These are phyloP conservation scores for Stenoptilia bipunctidactyla DNA, from an alignment of 2,888 invertebrate genomes.

Conservation along the genomic window DNA sequence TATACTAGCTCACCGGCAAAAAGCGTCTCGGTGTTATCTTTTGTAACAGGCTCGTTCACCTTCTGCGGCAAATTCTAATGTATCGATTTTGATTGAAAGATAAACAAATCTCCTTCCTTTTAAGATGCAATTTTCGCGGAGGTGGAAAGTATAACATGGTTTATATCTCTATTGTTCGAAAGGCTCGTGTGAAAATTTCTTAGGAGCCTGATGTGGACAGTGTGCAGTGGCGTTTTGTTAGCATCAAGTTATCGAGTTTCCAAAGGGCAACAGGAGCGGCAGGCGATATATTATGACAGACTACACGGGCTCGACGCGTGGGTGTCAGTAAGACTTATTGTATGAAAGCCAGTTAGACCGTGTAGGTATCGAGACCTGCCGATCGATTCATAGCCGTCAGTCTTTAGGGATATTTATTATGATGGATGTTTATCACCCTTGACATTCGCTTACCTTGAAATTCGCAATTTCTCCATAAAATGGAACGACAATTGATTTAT, in stretches of 20 bases:
- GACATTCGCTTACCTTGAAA: neutral
- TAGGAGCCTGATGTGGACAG: slow-evolving; percentile 11
- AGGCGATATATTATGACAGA: slow-evolving; percentile 31
- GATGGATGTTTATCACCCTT: slow-evolving; percentile 1
- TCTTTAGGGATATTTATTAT: slow-evolving; percentile 13
- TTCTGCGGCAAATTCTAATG: slow-evolving; percentile 15
- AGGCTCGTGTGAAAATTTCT: slow-evolving; percentile 33
- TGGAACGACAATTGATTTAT: neutral
- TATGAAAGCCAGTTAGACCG: slow-evolving; percentile 12
- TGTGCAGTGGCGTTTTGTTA: slow-evolving; percentile 16
- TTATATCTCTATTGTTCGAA: slow-evolving; percentile 57
- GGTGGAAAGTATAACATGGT: slow-evolving; percentile 43
- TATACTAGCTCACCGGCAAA: slow-evolving; percentile 35
- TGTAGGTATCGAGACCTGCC: slow-evolving; percentile 24
- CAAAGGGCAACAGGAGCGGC: slow-evolving; percentile 24
- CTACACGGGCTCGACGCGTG: slow-evolving; percentile 31
- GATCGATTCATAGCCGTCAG: slow-evolving; percentile 21
- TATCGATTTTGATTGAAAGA: slow-evolving; percentile 18
- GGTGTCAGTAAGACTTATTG: slow-evolving; percentile 17
- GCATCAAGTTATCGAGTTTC: slow-evolving; percentile 37
- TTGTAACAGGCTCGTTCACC: neutral
- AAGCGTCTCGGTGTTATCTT: slow-evolving; percentile 26
- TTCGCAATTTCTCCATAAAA: neutral
- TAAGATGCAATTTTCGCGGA: slow-evolving; percentile 30
- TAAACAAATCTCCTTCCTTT: no score